Base-by-base conservation (phyloP, 2,797 vertebrate genomes). In the Rhyacichthys aspro region DNA sequence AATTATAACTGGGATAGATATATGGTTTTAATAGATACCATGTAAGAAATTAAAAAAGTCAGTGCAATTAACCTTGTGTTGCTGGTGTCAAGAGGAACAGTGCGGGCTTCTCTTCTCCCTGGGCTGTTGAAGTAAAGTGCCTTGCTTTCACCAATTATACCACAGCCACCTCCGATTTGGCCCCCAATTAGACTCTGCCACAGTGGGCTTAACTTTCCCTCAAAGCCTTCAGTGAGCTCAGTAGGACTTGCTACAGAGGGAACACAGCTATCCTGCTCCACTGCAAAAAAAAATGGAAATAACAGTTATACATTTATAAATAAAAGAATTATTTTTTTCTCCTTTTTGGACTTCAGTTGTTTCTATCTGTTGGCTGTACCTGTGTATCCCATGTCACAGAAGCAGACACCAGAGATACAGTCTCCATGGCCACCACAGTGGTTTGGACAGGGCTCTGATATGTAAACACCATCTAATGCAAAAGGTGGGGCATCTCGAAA, bases 371-470 rank as follows among this genome's bases (percentile, higher is more conserved):
- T 38, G 8, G 3, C 9, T 55, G 38, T 89, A 98, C 98, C 97
- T 56, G 96, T 97, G 72, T 95, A 98, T 41, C 96, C 96, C 91
- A 97, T 93, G 78, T 99, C 98, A 70, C 98, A 99, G 86, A 98
- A 98, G 85, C 98, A 99, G 82, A 98, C 96, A 7, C 96, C 96
- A 0, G 97, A 98, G 76, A 98, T 93, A 1, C 98, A 99, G 67
- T 98, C 98, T 10, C 98, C 98, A 0, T 95, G 95, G 9, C 97
- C 98, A 0, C 91, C 96, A 82, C 98, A 99, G 89, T 98, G 97
- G 84, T 84, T 94, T 54, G 97, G 95, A 72, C 98, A 99, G 0
- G 97, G 94, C 73, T 99, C 96, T 0, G 98, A 99, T 82, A 99
- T 96, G 86, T 98, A 99, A 16, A 99, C 96, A 0, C 96, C 95